These are phyloP conservation scores for Micrastur ruficollis DNA, from an alignment of 2,797 vertebrate genomes.

Conservation along the genomic window DNA sequence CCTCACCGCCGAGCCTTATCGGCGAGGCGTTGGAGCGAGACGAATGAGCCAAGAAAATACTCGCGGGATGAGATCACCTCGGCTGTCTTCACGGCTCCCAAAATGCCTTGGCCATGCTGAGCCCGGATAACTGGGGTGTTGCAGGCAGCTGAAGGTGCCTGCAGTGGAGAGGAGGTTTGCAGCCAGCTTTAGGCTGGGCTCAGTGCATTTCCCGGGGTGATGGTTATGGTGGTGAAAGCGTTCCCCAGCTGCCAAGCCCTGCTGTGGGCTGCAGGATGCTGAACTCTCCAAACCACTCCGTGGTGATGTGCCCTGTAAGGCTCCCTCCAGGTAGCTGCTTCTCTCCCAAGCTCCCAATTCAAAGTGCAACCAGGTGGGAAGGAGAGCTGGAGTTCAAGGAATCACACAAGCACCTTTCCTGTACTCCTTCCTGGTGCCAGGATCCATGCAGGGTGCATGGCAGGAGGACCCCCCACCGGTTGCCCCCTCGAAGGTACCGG, in stretches of 20 bases:
- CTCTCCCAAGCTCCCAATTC: not conserved
- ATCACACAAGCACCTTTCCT: not conserved
- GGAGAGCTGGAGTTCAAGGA: not conserved
- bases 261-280: not conserved
- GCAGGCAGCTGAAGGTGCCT: not conserved
- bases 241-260: not conserved
- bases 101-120: not conserved
- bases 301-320: not conserved
- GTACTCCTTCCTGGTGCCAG: not conserved
- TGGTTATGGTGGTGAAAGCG: accelerated
- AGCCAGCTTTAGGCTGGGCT: not conserved
- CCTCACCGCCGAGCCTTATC: slow-evolving; percentile 29
- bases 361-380: not conserved
- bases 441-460: not conserved
- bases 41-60: slow-evolving; percentile 46
- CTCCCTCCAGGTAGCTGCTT: not conserved
- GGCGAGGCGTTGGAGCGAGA: not conserved
- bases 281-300: not conserved
- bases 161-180: not conserved
- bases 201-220: accelerated
- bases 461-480: not conserved
- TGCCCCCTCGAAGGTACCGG: not conserved
- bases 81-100: not conserved
- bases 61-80: slow-evolving; percentile 33
- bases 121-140: not conserved